Percentiles rank a stretch among this genome's conserved stretches.
Evolutionary conservation across 1,140 invertebrate genomes (phyloP).

Genomic region (Drosophila novamexicana): DNA sequence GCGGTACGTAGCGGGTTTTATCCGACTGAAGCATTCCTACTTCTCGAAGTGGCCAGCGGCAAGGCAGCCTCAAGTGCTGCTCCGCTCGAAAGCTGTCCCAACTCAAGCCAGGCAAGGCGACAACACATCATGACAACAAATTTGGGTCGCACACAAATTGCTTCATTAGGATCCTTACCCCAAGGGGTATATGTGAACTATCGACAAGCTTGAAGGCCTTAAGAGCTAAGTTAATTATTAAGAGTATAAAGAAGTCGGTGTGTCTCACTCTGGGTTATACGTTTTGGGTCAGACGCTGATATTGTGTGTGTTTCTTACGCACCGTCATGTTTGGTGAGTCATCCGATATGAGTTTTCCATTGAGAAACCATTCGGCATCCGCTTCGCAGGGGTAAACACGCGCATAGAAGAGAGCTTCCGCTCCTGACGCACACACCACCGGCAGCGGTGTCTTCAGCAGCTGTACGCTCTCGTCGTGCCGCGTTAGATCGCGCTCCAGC

Average conservation of each 20-base stretch:
- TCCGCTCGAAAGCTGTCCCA: not conserved
- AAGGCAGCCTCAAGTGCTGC: slow-evolving; percentile 28
- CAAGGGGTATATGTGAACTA: not conserved
- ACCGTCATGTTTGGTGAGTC: slow-evolving; percentile 81
- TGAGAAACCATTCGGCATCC: slow-evolving; percentile 75
- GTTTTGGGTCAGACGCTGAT: slow-evolving; percentile 2
- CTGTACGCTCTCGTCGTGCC: slow-evolving; percentile 55
- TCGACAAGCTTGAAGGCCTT: not conserved
- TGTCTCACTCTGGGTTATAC: not conserved
- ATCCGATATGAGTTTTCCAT: slow-evolving; percentile 65
- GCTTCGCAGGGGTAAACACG: slow-evolving; percentile 74
- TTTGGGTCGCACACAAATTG: slow-evolving; percentile 25
- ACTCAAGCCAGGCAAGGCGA: not conserved
- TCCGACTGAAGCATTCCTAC: no score
- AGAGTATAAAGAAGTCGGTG: not conserved
- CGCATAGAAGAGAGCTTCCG: slow-evolving; percentile 77
- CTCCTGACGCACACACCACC: slow-evolving; percentile 57
- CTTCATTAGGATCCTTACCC: slow-evolving; percentile 11
- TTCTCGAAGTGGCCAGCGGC: slow-evolving; percentile 10
- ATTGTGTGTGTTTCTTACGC: slow-evolving; percentile 42
- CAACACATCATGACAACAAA: slow-evolving; percentile 16
- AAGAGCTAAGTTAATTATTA: not conserved
- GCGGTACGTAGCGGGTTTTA: no score
- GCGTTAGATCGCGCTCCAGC: slow-evolving; percentile 60
- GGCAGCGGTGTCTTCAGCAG: slow-evolving; percentile 74